Conservation (phyloP, 2,113 vertebrate species). For the Oostethus manadensis region DNA sequence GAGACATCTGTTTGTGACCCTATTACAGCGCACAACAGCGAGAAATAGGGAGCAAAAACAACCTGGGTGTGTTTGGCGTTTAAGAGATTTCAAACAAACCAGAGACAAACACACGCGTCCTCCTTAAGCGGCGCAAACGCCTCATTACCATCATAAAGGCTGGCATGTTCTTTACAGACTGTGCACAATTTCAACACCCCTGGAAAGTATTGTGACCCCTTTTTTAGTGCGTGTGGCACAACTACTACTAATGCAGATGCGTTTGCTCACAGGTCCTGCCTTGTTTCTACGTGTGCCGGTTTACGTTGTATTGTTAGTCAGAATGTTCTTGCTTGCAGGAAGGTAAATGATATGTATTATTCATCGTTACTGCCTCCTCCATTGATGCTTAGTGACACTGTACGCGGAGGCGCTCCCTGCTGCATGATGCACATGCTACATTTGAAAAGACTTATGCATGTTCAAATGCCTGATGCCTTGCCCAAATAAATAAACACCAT, state of each 20-base stretch:
- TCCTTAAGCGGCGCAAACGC: conserved; percentile 7
- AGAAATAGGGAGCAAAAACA: neutral
- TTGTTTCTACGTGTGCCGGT: conserved; percentile 19
- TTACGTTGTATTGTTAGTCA: conserved; percentile 57
- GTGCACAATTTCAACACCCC: conserved; percentile 17
- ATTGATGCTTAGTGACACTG: conserved; percentile 41
- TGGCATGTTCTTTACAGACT: neutral
- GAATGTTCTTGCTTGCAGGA: conserved; percentile 52
- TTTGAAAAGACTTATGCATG: neutral
- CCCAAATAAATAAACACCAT: no score
- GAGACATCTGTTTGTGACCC: neutral
- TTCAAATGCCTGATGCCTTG: neutral
- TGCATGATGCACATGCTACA: neutral
- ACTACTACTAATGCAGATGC: conserved; percentile 5
- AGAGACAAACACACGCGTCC: neutral
- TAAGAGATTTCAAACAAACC: neutral
- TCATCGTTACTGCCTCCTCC: conserved; percentile 59
- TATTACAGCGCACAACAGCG: neutral
- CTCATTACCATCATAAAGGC: conserved; percentile 24
- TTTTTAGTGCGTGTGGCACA: neutral
- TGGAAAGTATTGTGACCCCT: conserved; percentile 22
- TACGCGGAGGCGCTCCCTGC: neutral
- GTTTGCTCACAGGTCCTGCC: conserved; percentile 21
- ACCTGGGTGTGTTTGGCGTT: neutral
- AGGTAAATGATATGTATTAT: conserved; percentile 61